phyloP scores from a whole-genome alignment of 2,797 vertebrate genomes.

The Neomorphus geoffroyi region DNA sequence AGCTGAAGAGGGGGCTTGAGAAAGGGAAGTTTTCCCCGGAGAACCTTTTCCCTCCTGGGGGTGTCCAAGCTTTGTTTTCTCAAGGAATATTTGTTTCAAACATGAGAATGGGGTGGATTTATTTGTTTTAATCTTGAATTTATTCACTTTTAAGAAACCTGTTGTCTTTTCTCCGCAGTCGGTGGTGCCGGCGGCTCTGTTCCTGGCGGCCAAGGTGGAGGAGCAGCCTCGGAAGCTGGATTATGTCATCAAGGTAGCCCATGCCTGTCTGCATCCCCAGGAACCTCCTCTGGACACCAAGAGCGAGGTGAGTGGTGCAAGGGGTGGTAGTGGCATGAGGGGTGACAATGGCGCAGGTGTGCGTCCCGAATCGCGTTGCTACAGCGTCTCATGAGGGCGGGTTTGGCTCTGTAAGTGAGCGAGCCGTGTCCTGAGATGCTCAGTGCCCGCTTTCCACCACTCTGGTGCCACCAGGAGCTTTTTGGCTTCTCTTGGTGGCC shows the following conservation, averaged over 20 bases:
- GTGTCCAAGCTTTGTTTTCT: fast-evolving
- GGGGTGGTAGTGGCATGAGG: neutral
- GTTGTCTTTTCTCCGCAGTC: slow-evolving; percentile 68
- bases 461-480: neutral
- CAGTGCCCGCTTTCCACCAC: neutral
- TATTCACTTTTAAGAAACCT: neutral
- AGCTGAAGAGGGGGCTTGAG: neutral
- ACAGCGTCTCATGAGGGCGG: fast-evolving
- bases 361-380: neutral
- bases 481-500: neutral
- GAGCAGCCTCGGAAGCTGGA: slow-evolving; percentile 94
- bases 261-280: slow-evolving; percentile 89
- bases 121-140: fast-evolving
- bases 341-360: neutral
- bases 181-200: slow-evolving; percentile 89
- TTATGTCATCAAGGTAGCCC: slow-evolving; percentile 92
- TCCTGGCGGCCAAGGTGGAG: slow-evolving; percentile 94
- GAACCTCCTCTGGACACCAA: slow-evolving; percentile 88
- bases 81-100: neutral
- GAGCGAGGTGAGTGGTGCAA: slow-evolving; percentile 84
- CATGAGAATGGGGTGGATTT: fast-evolving
- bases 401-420: neutral
- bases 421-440: neutral
- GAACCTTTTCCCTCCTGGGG: neutral
- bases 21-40: too few relatives aligned